phyloP scores from a whole-genome alignment of 2,888 invertebrate genomes.

The Melanophora roralis region DNA sequence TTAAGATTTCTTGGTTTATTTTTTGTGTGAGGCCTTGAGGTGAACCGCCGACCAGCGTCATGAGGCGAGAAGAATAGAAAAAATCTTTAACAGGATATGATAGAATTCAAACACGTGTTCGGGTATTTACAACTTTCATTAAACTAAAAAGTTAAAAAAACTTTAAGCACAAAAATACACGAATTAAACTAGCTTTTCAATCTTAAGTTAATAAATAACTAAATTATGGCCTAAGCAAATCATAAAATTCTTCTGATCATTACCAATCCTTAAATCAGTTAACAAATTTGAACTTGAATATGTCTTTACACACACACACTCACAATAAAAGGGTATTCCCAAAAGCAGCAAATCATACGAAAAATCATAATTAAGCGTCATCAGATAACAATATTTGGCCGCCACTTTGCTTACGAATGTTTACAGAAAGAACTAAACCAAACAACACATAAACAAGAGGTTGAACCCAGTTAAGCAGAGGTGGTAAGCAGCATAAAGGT shows the following conservation, averaged over 20 bases:
- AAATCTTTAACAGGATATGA: too few relatives aligned
- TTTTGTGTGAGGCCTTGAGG: too few relatives aligned
- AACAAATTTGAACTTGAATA: conserved; percentile 22
- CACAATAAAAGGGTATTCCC: conserved; percentile 51
- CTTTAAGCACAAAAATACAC: too few relatives aligned
- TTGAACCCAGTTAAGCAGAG: conserved; percentile 23
- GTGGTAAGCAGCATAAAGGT: conserved; percentile 48
- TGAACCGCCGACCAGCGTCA: too few relatives aligned
- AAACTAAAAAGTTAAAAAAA: too few relatives aligned
- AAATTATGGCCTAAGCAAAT: not conserved
- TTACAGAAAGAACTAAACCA: conserved; percentile 18
- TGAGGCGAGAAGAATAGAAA: too few relatives aligned
- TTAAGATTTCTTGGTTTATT: too few relatives aligned
- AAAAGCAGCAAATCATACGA: conserved; percentile 3
- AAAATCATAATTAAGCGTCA: conserved; percentile 55
- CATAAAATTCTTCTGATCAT: not conserved
- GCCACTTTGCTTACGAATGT: conserved; percentile 55
- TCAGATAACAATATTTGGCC: conserved; percentile 60
- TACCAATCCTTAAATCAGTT: conserved; percentile 53
- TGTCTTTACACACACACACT: not conserved
- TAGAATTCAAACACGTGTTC: too few relatives aligned
- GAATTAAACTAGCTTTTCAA: not conserved
- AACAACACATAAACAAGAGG: conserved; percentile 18
- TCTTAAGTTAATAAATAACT: not conserved
- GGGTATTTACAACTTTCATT: too few relatives aligned